Evolutionary conservation across 1,140 invertebrate species (phyloP).

Genomic region (Zeugodacus cucurbitae): DNA sequence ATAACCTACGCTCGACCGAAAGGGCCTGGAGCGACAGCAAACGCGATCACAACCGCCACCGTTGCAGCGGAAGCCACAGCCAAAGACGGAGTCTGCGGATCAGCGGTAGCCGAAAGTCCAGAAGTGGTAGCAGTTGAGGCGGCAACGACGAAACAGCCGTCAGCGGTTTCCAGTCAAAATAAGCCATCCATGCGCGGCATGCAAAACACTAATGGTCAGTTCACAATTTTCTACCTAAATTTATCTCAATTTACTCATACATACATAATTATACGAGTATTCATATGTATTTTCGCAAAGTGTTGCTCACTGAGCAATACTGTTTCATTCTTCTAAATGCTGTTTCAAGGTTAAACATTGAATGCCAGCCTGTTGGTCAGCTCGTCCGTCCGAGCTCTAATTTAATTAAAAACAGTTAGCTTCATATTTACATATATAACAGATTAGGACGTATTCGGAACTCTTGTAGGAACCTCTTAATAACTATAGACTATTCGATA

Average conservation of each 20-base stretch:
- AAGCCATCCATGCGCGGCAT: not conserved
- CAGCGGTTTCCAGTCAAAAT: slow-evolving; percentile 22
- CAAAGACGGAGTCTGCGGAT: not conserved
- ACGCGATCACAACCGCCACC: not conserved
- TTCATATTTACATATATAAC: too few relatives aligned
- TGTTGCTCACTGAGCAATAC: not conserved
- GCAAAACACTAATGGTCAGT: slow-evolving; percentile 16
- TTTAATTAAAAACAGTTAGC: too few relatives aligned
- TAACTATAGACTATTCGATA: too few relatives aligned
- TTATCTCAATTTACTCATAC: not conserved
- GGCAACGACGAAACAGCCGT: slow-evolving; percentile 20
- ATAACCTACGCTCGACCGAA: not conserved
- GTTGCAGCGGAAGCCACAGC: not conserved
- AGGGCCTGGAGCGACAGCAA: slow-evolving; percentile 24
- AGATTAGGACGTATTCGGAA: too few relatives aligned
- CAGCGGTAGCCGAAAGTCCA: slow-evolving; percentile 16
- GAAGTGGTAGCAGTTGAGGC: slow-evolving; percentile 26
- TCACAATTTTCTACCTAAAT: not conserved
- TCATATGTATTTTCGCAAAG: too few relatives aligned
- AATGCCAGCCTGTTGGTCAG: too few relatives aligned
- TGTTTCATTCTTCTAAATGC: too few relatives aligned
- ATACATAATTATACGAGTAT: too few relatives aligned
- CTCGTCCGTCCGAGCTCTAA: too few relatives aligned
- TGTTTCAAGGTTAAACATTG: too few relatives aligned
- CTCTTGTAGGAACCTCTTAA: too few relatives aligned